Percentiles rank a stretch among this genome's conserved stretches.
Conservation (phyloP, 1,140 invertebrate genomes). For the Zaprionus ghesquierei region DNA sequence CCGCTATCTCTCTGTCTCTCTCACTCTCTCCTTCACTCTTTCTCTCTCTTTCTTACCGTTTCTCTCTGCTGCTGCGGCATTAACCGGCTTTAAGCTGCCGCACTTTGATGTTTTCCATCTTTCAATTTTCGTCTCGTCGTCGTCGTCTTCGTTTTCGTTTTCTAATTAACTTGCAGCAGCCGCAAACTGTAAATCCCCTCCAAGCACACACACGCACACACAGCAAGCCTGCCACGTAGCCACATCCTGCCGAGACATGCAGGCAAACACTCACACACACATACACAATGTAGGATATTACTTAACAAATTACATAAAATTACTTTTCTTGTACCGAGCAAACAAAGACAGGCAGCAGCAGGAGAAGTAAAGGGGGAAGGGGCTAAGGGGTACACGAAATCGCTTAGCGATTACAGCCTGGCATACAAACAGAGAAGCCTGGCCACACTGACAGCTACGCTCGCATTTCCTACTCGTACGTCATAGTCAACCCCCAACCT, state of each 20-base stretch:
- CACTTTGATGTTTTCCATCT: slow-evolving; percentile 67
- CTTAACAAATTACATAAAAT: slow-evolving; percentile 82
- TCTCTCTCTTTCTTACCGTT: neutral
- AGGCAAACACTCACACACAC: slow-evolving; percentile 49
- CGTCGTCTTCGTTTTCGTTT: slow-evolving; percentile 27
- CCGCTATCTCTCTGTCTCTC: neutral
- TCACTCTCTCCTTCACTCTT: neutral
- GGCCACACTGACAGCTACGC: neutral
- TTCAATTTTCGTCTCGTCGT: too few species aligned
- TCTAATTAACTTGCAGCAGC: slow-evolving; percentile 58
- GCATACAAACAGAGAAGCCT: slow-evolving; percentile 37
- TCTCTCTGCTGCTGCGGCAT: neutral
- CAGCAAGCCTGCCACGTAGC: slow-evolving; percentile 25
- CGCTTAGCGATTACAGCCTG: slow-evolving; percentile 71
- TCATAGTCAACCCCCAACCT: neutral
- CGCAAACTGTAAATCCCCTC: neutral
- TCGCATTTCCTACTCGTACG: slow-evolving; percentile 9
- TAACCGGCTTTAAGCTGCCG: slow-evolving; percentile 29
- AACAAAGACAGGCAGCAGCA: slow-evolving; percentile 25
- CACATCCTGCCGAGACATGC: slow-evolving; percentile 70
- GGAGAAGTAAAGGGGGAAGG: neutral
- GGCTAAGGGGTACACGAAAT: slow-evolving; percentile 42
- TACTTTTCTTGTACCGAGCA: slow-evolving; percentile 64
- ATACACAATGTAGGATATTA: slow-evolving; percentile 50
- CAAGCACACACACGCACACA: slow-evolving; percentile 16